A percentile compares a stretch with the other conserved stretches of the same genome.
Evolutionary conservation across 2,888 invertebrate genomes (phyloP).

Genomic region (Petrolisthes cinctipes): DNA sequence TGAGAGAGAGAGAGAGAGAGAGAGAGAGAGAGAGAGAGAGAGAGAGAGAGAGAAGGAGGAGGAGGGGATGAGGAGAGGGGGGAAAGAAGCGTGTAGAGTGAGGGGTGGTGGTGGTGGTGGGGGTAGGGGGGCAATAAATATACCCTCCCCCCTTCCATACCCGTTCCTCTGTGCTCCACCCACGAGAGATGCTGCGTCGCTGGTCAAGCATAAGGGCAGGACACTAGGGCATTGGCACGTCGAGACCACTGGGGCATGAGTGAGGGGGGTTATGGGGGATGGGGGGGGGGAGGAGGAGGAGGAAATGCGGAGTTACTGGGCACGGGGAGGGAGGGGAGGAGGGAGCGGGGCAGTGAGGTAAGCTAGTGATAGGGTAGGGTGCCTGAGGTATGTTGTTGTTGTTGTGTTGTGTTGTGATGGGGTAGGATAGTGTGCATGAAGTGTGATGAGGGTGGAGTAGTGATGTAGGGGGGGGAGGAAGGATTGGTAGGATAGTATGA

Average conservation of each 20-base stretch:
- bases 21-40: too few species aligned
- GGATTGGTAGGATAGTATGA: not conserved
- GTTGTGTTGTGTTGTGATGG: not conserved
- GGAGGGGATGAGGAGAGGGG: not conserved
- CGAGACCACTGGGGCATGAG: not conserved
- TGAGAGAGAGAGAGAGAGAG: too few species aligned
- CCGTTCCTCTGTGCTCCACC: not conserved
- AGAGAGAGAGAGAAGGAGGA: too few species aligned
- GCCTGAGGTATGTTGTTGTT: not conserved
- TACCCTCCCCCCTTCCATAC: not conserved
- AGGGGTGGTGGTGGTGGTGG: not conserved
- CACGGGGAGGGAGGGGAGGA: not conserved
- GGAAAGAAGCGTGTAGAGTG: not conserved
- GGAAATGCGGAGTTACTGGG: not conserved
- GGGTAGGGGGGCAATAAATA: not conserved
- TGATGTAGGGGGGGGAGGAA: not conserved
- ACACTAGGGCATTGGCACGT: conserved; percentile 12
- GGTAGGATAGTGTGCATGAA: not conserved
- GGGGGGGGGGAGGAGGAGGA: not conserved
- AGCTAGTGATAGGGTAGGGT: not conserved
- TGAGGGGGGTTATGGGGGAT: not conserved
- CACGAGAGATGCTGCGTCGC: not conserved
- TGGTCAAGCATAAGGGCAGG: not conserved
- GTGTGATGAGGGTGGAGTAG: not conserved
- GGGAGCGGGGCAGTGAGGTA: not conserved